Evolutionary conservation across 2,888 invertebrate species (phyloP).

Genomic region (Ethmia dodecea): DNA sequence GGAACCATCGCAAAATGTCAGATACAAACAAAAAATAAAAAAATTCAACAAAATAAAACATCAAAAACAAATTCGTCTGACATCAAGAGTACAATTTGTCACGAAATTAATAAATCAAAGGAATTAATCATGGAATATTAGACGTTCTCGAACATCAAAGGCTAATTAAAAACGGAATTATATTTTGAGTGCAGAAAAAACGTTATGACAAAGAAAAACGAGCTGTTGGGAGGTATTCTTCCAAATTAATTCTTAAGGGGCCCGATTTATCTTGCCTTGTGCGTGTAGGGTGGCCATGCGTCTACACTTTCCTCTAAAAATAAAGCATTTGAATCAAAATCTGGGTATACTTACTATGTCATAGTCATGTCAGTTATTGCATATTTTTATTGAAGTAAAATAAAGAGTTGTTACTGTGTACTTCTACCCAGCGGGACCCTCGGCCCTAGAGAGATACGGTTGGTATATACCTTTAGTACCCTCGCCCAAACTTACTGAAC

Average conservation of each 20-base stretch:
- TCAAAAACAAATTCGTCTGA: constrained; percentile 6
- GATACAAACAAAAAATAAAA: constrained; percentile 1
- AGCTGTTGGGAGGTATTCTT: constrained; percentile 31
- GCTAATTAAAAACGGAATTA: constrained; percentile 49
- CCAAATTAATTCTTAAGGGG: constrained; percentile 65
- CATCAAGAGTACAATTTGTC: constrained; percentile 23
- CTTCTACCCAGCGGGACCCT: too few relatives aligned
- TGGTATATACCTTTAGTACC: too few relatives aligned
- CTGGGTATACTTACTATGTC: too few relatives aligned
- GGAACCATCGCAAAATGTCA: not conserved
- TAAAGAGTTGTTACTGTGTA: too few relatives aligned
- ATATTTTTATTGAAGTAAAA: too few relatives aligned
- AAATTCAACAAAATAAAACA: constrained; percentile 2
- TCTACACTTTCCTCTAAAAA: too few relatives aligned
- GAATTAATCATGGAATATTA: constrained; percentile 32
- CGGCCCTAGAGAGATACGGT: too few relatives aligned
- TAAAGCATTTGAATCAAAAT: too few relatives aligned
- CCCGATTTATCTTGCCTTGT: constrained; percentile 39
- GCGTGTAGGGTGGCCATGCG: constrained; percentile 9
- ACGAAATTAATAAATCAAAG: constrained; percentile 22
- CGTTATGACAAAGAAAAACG: constrained; percentile 56
- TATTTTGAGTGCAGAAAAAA: constrained; percentile 32
- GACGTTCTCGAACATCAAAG: constrained; percentile 37
- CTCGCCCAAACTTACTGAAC: too few relatives aligned
- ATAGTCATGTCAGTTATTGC: too few relatives aligned